These are phyloP conservation scores for Bubalus kerabau DNA, from an alignment of 2,113 vertebrate species.

Conservation along the genomic window DNA sequence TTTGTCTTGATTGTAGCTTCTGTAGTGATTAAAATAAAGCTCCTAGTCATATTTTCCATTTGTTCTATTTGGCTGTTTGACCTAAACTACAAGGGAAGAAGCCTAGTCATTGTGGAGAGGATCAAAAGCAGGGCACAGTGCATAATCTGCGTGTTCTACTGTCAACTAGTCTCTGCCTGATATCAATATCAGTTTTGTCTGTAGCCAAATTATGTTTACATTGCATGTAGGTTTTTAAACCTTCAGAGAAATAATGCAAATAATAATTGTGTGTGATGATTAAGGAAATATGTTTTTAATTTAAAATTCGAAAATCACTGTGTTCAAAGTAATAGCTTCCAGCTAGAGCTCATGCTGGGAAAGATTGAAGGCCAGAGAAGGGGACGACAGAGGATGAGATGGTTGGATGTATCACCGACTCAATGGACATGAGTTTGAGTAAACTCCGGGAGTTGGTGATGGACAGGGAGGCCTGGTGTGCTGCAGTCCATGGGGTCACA, in stretches of 20 bases:
- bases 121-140: not conserved
- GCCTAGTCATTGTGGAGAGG: not conserved
- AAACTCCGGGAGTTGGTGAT: not conserved
- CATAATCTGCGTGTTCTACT: not conserved
- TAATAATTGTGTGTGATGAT: conserved; percentile 15
- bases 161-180: not conserved
- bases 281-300: conserved; percentile 44
- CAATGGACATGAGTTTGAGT: not conserved
- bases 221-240: conserved; percentile 4
- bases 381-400: not conserved
- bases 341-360: conserved; percentile 27
- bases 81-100: not conserved
- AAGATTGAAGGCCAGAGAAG: not conserved
- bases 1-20: not conserved
- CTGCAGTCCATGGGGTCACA: not conserved
- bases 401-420: not conserved
- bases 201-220: conserved; percentile 40
- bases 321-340: conserved; percentile 38
- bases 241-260: conserved; percentile 28
- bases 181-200: conserved; percentile 30
- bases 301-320: conserved; percentile 33
- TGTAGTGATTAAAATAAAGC: conserved; percentile 6
- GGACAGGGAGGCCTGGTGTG: not conserved
- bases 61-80: not conserved
- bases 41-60: not conserved